Evolutionary conservation across 2,888 invertebrate genomes (phyloP).

Genomic region (Metopia argyrocephala): DNA sequence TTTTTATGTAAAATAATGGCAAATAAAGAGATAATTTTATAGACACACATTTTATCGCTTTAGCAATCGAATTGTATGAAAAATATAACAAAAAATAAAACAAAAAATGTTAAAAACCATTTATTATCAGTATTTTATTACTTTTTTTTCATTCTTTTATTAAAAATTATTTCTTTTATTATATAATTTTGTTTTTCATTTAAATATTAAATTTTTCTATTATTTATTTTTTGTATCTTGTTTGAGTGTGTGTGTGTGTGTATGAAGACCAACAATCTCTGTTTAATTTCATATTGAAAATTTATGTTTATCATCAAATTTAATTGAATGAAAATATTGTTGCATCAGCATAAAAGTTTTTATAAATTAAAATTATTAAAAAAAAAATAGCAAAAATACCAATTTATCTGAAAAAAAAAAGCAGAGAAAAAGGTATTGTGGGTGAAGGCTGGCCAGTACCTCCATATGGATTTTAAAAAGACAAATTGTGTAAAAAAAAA

Average conservation of each 20-base stretch:
- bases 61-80: background rate
- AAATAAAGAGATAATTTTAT: background rate
- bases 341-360: slow-evolving; percentile 48
- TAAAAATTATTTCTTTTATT: background rate
- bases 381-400: background rate
- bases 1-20: too few relatives aligned
- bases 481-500: too few relatives aligned
- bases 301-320: slow-evolving; percentile 76
- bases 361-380: too few relatives aligned
- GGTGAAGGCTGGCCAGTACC: too few relatives aligned
- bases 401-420: background rate
- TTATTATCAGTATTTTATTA: background rate
- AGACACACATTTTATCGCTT: background rate
- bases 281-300: slow-evolving; percentile 62
- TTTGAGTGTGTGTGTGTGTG: too few relatives aligned
- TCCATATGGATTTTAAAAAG: background rate
- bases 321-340: slow-evolving; percentile 77
- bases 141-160: background rate
- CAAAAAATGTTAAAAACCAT: slow-evolving; percentile 20
- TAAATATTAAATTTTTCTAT: background rate
- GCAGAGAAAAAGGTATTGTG: background rate
- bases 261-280: background rate
- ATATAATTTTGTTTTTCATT: background rate
- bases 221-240: too few relatives aligned
- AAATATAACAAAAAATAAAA: background rate